These are phyloP conservation scores for Erebia ligea DNA, from an alignment of 2,888 invertebrate species.

Conservation along the genomic window DNA sequence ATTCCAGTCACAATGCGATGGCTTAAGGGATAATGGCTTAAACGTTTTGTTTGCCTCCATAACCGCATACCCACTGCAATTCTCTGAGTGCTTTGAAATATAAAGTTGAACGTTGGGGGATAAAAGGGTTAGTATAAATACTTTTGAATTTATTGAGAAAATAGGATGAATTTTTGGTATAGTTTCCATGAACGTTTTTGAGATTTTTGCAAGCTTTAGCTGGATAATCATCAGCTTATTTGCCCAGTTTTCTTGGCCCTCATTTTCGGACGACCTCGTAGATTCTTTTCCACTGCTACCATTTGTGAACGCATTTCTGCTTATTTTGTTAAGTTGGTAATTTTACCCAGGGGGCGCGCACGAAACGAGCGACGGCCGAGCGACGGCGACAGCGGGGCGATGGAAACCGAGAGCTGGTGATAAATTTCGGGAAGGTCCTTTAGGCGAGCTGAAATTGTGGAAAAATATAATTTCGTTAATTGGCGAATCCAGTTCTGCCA, in stretches of 20 bases:
- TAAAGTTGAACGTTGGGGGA: conserved; percentile 4
- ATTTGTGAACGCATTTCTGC: too few relatives aligned
- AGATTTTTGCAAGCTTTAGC: not conserved
- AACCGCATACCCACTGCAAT: conserved; percentile 29
- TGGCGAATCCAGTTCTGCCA: too few relatives aligned
- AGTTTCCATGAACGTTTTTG: not conserved
- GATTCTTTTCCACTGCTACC: too few relatives aligned
- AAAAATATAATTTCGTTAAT: too few relatives aligned
- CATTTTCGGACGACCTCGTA: too few relatives aligned
- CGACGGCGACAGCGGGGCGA: too few relatives aligned
- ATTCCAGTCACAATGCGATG: conserved; percentile 31
- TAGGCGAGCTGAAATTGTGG: too few relatives aligned
- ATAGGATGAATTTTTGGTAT: not conserved
- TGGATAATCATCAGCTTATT: not conserved
- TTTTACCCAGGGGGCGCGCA: too few relatives aligned
- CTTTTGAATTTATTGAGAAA: not conserved
- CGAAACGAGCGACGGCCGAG: too few relatives aligned
- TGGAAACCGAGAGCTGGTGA: too few relatives aligned
- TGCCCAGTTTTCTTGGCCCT: not conserved
- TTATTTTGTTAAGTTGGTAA: too few relatives aligned
- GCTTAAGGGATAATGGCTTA: conserved; percentile 37
- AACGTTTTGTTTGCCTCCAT: conserved; percentile 27
- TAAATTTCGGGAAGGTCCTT: too few relatives aligned
- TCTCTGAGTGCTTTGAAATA: conserved; percentile 28
- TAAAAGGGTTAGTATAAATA: conserved; percentile 10